Conservation (phyloP, 2,888 invertebrate species). For the Tipula vernalis region DNA sequence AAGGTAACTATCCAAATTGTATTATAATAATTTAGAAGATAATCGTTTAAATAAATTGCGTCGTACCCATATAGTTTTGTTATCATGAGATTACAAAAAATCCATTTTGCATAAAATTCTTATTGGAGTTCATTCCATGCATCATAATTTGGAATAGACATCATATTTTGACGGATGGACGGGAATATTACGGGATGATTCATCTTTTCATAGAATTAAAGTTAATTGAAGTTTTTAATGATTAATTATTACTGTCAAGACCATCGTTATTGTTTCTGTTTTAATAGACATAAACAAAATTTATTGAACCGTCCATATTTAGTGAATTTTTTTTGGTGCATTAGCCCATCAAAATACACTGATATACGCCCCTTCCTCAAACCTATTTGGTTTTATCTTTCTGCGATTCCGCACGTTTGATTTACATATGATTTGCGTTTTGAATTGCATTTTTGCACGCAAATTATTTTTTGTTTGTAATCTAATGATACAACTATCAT, state of each 20-base stretch:
- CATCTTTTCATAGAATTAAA: neutral
- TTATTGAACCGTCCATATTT: neutral
- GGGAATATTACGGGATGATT: neutral
- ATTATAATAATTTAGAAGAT: neutral
- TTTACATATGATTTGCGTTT: neutral
- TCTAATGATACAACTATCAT: neutral
- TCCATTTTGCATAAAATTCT: neutral
- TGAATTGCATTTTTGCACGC: neutral
- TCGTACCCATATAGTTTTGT: neutral
- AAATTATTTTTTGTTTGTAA: neutral
- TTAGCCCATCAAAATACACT: neutral
- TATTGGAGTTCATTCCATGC: neutral
- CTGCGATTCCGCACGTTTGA: neutral
- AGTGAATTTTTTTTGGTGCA: neutral
- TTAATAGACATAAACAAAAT: neutral
- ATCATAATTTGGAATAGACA: neutral
- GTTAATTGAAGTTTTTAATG: neutral
- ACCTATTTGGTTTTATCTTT: neutral
- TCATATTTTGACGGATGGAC: neutral
- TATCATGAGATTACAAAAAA: neutral
- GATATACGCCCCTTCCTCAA: neutral
- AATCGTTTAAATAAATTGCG: neutral
- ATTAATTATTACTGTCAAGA: neutral
- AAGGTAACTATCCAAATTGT: neutral
- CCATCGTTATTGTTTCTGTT: neutral